A percentile compares a stretch with the other conserved stretches of the same genome.
Conservation (phyloP, 2,113 vertebrate species). For the Mustela nigripes region DNA sequence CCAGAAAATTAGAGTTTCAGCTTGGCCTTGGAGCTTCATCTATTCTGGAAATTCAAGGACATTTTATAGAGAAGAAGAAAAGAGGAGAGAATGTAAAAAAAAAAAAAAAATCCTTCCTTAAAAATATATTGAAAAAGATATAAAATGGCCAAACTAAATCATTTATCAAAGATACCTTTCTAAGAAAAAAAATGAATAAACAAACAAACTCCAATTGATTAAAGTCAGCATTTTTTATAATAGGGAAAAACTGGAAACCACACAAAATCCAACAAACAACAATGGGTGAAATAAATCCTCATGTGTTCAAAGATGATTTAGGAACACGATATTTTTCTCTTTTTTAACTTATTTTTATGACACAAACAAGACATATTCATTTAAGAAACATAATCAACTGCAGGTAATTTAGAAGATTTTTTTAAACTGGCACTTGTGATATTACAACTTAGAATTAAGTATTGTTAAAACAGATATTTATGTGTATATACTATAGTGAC, state of each 20-base stretch:
- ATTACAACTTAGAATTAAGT: background rate
- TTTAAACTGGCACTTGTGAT: background rate
- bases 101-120: background rate
- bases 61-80: background rate
- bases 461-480: background rate
- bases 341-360: constrained; percentile 28
- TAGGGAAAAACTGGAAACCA: background rate
- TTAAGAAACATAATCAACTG: background rate
- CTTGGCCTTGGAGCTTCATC: background rate
- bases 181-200: background rate
- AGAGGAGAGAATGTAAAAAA: background rate
- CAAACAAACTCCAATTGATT: background rate
- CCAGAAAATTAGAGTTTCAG: background rate
- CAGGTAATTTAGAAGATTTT: background rate
- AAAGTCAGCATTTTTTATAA: background rate
- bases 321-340: background rate
- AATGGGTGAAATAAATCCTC: background rate
- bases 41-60: constrained; percentile 44
- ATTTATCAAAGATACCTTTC: background rate
- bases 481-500: background rate
- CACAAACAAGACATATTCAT: background rate
- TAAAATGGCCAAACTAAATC: background rate
- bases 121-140: constrained; percentile 7
- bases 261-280: background rate
- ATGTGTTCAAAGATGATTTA: background rate